Conservation (phyloP, 2,888 invertebrate species). For the Drosophila testacea region DNA sequence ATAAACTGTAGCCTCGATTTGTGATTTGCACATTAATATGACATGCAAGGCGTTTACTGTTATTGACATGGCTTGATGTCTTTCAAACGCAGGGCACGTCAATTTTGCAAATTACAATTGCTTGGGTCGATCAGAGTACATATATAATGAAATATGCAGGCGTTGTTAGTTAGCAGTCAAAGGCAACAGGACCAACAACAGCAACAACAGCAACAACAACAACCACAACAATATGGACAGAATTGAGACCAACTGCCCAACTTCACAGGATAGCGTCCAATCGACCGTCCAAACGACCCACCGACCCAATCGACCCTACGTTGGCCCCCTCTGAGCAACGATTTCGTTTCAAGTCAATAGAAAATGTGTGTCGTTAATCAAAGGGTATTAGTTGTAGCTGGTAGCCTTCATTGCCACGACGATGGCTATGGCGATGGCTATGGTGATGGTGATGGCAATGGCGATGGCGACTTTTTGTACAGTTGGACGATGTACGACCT, state of each 20-base stretch:
- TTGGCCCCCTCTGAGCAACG: slow-evolving; percentile 22
- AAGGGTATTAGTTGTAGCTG: slow-evolving; percentile 81
- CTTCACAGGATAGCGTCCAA: slow-evolving; percentile 53
- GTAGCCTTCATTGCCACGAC: slow-evolving; percentile 68
- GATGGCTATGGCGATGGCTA: slow-evolving; percentile 26
- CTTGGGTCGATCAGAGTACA: slow-evolving; percentile 62
- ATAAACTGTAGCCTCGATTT: slow-evolving; percentile 28
- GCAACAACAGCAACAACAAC: background rate
- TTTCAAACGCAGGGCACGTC: slow-evolving; percentile 52
- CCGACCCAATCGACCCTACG: slow-evolving; percentile 8
- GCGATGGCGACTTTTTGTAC: slow-evolving; percentile 67
- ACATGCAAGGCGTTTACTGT: slow-evolving; percentile 43
- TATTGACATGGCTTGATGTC: slow-evolving; percentile 38
- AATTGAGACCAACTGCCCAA: slow-evolving; percentile 65
- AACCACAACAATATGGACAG: background rate
- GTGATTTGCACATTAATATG: slow-evolving; percentile 68
- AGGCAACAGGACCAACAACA: background rate
- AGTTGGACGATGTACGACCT: slow-evolving; percentile 74
- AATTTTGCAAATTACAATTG: slow-evolving; percentile 77
- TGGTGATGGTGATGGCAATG: slow-evolving; percentile 21
- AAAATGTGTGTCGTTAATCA: slow-evolving; percentile 82
- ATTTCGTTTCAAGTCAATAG: slow-evolving; percentile 72
- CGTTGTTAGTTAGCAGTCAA: slow-evolving; percentile 50
- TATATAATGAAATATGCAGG: slow-evolving; percentile 75
- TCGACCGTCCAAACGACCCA: background rate